Conservation (phyloP, 1,140 invertebrate species). For the Sitobion miscanthi region DNA sequence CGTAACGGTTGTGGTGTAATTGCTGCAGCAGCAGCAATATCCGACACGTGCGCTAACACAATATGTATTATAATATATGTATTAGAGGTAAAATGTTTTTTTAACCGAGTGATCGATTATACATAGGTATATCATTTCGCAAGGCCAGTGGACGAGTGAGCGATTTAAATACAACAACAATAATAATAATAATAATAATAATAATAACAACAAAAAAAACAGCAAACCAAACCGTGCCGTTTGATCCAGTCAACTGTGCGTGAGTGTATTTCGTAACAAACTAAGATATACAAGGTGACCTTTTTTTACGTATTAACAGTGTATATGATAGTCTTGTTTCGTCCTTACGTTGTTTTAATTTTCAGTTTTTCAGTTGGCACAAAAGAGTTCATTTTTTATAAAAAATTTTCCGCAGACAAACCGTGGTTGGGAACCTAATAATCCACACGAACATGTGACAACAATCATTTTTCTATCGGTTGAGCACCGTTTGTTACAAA, state of each 20-base stretch:
- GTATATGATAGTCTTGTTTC: background rate
- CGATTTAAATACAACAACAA: background rate
- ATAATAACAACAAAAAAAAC: background rate
- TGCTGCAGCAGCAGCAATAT: background rate
- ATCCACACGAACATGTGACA: too few species aligned
- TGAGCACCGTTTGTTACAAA: background rate
- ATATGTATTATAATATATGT: background rate
- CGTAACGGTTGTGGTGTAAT: background rate
- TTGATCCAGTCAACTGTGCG: background rate
- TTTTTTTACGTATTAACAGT: background rate
- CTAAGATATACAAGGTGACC: background rate
- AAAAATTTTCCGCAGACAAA: background rate
- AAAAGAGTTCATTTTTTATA: background rate
- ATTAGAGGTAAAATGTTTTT: background rate
- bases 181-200: background rate
- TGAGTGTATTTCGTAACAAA: background rate
- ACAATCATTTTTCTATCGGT: too few species aligned
- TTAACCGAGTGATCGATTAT: background rate
- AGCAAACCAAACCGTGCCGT: background rate
- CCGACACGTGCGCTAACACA: background rate
- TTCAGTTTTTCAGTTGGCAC: background rate
- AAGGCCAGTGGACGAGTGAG: background rate
- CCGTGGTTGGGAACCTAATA: background rate
- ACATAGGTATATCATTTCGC: background rate
- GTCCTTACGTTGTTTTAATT: background rate